These are phyloP conservation scores for Atopsyche davidsoni DNA, from an alignment of 1,140 invertebrate genomes.

Conservation along the genomic window DNA sequence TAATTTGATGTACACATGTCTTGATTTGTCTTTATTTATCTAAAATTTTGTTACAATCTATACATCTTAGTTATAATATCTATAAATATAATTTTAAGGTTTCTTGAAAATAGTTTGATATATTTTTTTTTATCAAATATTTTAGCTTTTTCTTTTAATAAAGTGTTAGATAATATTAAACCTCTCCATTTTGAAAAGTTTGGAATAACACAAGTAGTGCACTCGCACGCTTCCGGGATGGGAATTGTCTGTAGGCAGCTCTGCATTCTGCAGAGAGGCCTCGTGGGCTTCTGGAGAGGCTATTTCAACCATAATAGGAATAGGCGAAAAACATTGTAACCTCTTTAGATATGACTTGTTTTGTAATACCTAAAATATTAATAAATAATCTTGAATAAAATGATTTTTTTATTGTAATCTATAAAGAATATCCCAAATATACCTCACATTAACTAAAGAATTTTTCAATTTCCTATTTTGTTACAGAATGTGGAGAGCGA, in stretches of 20 bases:
- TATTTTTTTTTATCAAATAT: constrained; percentile 15
- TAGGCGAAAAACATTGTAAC: constrained; percentile 56
- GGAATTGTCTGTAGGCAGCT: constrained; percentile 43
- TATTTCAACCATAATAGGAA: constrained; percentile 70
- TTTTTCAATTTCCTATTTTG: constrained; percentile 20
- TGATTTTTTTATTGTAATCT: constrained; percentile 38
- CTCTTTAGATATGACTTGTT: constrained; percentile 42
- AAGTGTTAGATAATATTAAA: background rate
- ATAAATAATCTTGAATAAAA: constrained; percentile 41
- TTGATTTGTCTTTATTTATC: constrained; percentile 22
- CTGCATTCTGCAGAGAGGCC: constrained; percentile 56
- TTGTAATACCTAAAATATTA: constrained; percentile 50
- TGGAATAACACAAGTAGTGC: background rate
- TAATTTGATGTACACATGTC: constrained; percentile 23
- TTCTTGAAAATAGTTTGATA: constrained; percentile 1
- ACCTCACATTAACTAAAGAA: constrained; percentile 13
- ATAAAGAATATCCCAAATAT: too few relatives aligned
- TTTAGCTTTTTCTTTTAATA: constrained; percentile 9
- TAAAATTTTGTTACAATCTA: constrained; percentile 21
- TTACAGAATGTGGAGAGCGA: constrained; percentile 24
- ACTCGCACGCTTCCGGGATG: background rate
- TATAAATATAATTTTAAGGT: constrained; percentile 26
- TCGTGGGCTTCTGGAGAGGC: constrained; percentile 69
- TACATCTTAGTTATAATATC: constrained; percentile 11
- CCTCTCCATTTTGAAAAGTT: background rate